Conservation (phyloP, 1,140 invertebrate species). For the Lordiphosa clarofinis region DNA sequence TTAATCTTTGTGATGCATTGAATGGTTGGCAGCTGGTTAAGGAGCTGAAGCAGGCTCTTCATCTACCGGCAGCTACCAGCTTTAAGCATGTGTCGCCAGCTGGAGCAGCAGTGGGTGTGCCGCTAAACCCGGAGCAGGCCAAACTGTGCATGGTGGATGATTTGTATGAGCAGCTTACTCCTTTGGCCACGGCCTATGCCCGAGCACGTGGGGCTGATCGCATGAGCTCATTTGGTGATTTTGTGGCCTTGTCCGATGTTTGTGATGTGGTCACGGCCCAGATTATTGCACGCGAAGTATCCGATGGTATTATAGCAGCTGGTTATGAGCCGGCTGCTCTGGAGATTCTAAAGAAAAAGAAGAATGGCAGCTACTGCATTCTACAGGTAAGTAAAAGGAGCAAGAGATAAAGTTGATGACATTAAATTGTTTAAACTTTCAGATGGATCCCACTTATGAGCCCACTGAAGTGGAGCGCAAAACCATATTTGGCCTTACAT, state of each 20-base stretch:
- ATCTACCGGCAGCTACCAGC: constrained; percentile 95
- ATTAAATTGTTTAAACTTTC: not conserved
- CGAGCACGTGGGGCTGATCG: constrained; percentile 97
- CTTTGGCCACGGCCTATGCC: constrained; percentile 96
- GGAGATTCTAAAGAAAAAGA: constrained; percentile 96
- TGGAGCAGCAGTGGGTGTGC: constrained; percentile 93
- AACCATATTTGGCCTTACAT: constrained; percentile 93
- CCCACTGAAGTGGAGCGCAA: constrained; percentile 91
- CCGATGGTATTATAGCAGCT: constrained; percentile 98
- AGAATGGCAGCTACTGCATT: constrained; percentile 95
- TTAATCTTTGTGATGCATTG: constrained; percentile 98
- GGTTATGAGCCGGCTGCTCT: constrained; percentile 92
- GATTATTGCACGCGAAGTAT: constrained; percentile 90
- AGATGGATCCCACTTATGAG: constrained; percentile 94
- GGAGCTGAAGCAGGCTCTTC: constrained; percentile 90
- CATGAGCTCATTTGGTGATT: constrained; percentile 99
- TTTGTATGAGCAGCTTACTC: constrained; percentile 87
- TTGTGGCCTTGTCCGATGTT: constrained; percentile 94
- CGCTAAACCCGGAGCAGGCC: constrained; percentile 87
- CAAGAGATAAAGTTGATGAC: not conserved
- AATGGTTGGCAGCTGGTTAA: constrained; percentile 98
- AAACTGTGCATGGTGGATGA: constrained; percentile 97
- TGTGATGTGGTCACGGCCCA: constrained; percentile 93
- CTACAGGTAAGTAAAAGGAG: constrained; percentile 82
- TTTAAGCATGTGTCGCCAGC: constrained; percentile 99